Evolutionary conservation across 2,888 invertebrate genomes (phyloP).

Genomic region (Drosophila prolongata): DNA sequence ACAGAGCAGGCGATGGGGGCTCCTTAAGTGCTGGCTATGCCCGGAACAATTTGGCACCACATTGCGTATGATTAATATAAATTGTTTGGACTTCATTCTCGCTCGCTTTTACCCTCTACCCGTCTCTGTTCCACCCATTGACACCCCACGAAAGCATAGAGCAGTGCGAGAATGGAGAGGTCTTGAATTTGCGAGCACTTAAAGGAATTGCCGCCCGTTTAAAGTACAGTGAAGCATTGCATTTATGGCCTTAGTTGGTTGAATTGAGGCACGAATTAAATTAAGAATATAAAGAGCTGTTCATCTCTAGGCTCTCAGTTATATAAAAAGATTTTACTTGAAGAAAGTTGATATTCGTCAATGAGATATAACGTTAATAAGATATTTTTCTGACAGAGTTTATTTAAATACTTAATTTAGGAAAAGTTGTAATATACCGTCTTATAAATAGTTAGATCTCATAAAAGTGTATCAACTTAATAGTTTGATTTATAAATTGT

Average conservation of each 20-base stretch:
- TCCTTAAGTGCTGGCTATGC: constrained; percentile 30
- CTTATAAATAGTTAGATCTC: too few species aligned
- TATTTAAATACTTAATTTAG: too few species aligned
- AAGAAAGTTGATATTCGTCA: too few species aligned
- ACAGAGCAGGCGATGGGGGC: constrained; percentile 10
- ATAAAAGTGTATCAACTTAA: too few species aligned
- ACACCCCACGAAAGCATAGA: not conserved
- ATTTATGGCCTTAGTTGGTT: not conserved
- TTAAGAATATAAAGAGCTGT: too few species aligned
- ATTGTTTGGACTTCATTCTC: constrained; percentile 45
- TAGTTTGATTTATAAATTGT: too few species aligned
- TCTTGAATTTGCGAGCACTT: constrained; percentile 27
- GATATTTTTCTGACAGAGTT: too few species aligned
- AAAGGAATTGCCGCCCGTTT: constrained; percentile 9
- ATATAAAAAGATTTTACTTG: too few species aligned
- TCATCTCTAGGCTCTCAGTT: too few species aligned
- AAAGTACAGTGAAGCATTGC: not conserved
- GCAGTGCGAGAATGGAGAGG: not conserved
- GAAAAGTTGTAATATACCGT: too few species aligned
- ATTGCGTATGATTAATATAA: constrained; percentile 71
- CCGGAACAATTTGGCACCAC: constrained; percentile 62
- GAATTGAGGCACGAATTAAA: too few species aligned
- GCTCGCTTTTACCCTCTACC: constrained; percentile 3
- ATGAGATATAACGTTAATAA: too few species aligned
- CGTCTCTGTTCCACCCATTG: constrained; percentile 6